Conservation (phyloP, 2,113 vertebrate genomes). For the Paradoxurus hermaphroditus region DNA sequence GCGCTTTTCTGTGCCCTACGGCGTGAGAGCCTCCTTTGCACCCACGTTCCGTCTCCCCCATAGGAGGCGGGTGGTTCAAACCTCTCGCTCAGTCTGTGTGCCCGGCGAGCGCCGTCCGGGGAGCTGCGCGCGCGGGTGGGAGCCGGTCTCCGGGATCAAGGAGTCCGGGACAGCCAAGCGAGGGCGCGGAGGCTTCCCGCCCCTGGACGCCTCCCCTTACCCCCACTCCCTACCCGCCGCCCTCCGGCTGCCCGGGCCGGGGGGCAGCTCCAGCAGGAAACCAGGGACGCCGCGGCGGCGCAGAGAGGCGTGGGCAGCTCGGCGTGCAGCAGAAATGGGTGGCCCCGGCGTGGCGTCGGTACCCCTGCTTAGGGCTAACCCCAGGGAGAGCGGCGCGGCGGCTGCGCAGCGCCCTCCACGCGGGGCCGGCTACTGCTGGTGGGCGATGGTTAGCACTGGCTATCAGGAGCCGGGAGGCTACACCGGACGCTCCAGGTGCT, state of each 20-base stretch:
- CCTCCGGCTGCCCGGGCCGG: neutral
- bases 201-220: neutral
- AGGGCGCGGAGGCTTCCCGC: neutral
- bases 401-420: neutral
- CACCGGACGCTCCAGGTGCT: neutral
- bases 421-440: neutral
- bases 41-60: neutral
- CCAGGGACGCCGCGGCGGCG: neutral
- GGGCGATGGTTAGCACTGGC: neutral
- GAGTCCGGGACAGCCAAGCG: neutral
- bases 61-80: neutral
- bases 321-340: neutral
- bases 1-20: neutral
- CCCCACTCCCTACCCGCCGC: neutral
- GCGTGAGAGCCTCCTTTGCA: neutral
- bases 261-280: neutral
- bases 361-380: neutral
- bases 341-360: neutral
- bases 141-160: accelerated
- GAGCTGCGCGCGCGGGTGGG: accelerated
- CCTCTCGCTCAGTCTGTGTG: neutral
- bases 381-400: neutral
- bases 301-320: conserved; percentile 4
- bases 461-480: neutral
- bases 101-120: accelerated